These are phyloP conservation scores for Turritopsis dohrnii DNA, from an alignment of 30 jellyfish, hydroid and myxozoan genomes.

Conservation along the genomic window DNA sequence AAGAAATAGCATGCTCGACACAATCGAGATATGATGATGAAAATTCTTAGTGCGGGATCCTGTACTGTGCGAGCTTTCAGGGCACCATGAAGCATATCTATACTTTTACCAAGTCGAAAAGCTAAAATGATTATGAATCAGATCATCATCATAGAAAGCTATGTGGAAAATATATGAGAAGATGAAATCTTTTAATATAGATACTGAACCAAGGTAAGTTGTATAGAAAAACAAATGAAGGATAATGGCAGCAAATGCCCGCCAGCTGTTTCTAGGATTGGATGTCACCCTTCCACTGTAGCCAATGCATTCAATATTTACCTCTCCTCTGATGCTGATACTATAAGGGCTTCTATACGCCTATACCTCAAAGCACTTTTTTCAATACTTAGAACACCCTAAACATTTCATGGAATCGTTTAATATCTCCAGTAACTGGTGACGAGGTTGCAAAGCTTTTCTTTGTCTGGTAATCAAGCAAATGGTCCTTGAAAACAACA, in stretches of 20 bases:
- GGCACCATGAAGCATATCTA: conserved; percentile 89
- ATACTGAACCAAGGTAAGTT: no score
- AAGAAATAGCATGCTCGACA: conserved; percentile 64
- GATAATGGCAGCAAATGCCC: no score
- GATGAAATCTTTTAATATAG: no score
- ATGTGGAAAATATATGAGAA: no score
- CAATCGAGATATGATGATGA: conserved; percentile 56
- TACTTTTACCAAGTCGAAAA: conserved; percentile 72
- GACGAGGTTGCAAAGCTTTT: no score
- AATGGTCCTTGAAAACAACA: no score
- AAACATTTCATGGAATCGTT: no score
- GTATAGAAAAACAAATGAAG: no score
- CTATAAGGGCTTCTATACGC: background rate
- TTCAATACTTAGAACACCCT: no score
- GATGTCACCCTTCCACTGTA: background rate
- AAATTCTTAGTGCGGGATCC: conserved; percentile 76
- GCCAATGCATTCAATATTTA: background rate
- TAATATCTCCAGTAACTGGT: no score
- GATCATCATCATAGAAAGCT: background rate
- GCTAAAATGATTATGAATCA: conserved; percentile 35
- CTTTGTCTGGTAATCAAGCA: no score
- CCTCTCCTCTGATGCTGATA: background rate
- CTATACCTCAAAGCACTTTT: background rate
- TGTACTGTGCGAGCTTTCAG: conserved; percentile 44
- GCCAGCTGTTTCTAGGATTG: no score